phyloP scores from a whole-genome alignment of 2,888 invertebrate species.

The Hofmannophila pseudospretella region DNA sequence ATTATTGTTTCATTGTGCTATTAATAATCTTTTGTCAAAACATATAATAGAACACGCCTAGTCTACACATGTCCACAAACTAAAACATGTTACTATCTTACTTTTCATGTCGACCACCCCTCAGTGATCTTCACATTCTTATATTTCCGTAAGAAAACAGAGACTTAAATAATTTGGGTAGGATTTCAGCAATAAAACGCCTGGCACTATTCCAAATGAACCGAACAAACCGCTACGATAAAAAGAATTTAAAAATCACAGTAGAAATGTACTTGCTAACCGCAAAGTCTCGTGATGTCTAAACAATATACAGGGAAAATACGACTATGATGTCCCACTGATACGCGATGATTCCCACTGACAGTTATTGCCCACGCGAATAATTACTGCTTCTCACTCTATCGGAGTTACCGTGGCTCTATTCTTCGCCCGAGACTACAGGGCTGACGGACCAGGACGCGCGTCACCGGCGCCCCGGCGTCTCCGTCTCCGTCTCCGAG shows the following conservation, averaged over 20 bases:
- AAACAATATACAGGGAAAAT: too few relatives aligned
- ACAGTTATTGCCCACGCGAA: too few relatives aligned
- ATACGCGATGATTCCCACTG: too few relatives aligned
- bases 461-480: too few relatives aligned
- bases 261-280: neutral
- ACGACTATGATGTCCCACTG: too few relatives aligned
- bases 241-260: slow-evolving; percentile 3
- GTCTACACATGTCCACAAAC: neutral
- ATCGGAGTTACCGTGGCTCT: too few relatives aligned
- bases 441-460: too few relatives aligned
- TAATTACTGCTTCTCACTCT: too few relatives aligned
- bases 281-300: neutral
- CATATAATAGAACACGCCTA: neutral
- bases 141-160: neutral
- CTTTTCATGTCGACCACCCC: neutral
- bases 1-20: neutral
- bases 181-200: slow-evolving; percentile 13
- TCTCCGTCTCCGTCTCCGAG: too few relatives aligned
- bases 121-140: neutral
- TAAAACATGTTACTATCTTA: neutral
- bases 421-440: too few relatives aligned
- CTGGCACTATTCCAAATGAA: slow-evolving; percentile 20
- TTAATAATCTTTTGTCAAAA: neutral
- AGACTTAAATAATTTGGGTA: slow-evolving; percentile 8
- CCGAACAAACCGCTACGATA: slow-evolving; percentile 12